A percentile compares a stretch with the other conserved stretches of the same genome.
Conservation (phyloP, 2,113 vertebrate genomes). For the Rhea americana region DNA sequence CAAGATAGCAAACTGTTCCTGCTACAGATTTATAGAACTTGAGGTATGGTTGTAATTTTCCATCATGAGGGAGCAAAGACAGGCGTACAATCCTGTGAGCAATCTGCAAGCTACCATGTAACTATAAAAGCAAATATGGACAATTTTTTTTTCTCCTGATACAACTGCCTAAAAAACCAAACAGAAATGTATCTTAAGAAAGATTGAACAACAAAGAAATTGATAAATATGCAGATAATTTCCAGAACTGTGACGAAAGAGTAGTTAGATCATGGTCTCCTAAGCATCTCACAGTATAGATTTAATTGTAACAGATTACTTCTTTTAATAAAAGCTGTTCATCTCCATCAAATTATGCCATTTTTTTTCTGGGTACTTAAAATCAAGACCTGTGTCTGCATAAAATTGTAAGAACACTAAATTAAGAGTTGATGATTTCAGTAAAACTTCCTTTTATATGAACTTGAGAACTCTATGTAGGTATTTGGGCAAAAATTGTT, state of each 20-base stretch:
- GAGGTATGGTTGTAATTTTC: background rate
- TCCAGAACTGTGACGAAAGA: background rate
- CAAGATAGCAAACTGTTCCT: background rate
- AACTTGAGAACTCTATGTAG: background rate
- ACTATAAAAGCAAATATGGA: background rate
- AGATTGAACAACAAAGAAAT: background rate
- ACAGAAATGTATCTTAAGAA: background rate
- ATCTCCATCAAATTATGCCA: slow-evolving; percentile 28
- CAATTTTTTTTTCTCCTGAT: background rate
- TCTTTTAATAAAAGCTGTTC: slow-evolving; percentile 15
- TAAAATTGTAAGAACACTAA: slow-evolving; percentile 5
- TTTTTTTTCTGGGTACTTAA: slow-evolving; percentile 23
- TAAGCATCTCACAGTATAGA: background rate
- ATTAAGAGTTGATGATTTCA: background rate
- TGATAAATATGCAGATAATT: background rate
- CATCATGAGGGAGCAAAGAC: background rate
- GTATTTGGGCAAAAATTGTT: background rate
- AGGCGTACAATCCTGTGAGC: background rate
- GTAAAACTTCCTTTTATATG: slow-evolving; percentile 1
- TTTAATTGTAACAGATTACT: background rate
- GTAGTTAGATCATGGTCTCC: background rate
- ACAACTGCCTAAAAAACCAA: background rate
- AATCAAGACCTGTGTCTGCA: slow-evolving; percentile 27
- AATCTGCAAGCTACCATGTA: background rate
- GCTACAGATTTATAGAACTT: background rate